Conservation (phyloP, 2,797 vertebrate genomes). For the Cyprinella venusta region DNA sequence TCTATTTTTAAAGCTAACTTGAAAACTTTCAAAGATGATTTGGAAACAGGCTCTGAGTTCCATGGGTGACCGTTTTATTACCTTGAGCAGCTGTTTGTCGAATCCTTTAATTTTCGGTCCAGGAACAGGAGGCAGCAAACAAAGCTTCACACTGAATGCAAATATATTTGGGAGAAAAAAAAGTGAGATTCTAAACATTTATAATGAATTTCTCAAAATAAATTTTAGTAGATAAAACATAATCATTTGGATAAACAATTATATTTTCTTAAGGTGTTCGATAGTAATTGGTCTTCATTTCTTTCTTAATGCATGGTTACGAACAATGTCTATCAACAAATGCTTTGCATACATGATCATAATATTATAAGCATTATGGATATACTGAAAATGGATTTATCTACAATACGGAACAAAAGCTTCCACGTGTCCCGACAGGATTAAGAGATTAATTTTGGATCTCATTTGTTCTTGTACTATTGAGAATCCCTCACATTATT, state of each 20-base stretch:
- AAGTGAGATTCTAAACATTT: conserved; percentile 30
- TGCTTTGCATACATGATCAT: background rate
- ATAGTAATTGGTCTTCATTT: background rate
- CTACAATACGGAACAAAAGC: background rate
- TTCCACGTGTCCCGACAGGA: conserved; percentile 24
- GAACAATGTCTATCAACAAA: background rate
- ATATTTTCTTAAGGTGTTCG: background rate
- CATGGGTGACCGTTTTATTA: conserved; percentile 64
- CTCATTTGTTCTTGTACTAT: conserved; percentile 10
- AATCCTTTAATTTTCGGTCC: conserved; percentile 97
- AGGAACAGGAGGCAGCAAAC: conserved; percentile 89
- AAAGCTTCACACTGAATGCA: conserved; percentile 82
- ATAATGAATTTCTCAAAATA: background rate
- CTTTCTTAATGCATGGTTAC: background rate
- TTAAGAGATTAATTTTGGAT: conserved; percentile 29
- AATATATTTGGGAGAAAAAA: conserved; percentile 44
- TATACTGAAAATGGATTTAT: background rate
- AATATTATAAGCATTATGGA: conserved; percentile 3
- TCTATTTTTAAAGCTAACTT: background rate
- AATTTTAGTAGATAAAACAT: background rate
- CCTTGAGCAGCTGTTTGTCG: conserved; percentile 90
- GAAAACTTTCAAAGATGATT: background rate
- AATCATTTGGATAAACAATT: background rate
- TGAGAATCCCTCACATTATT: conserved; percentile 21
- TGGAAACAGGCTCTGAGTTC: too few relatives aligned